These are phyloP conservation scores for Caloenas nicobarica DNA, from an alignment of 2,113 vertebrate genomes.

Conservation along the genomic window DNA sequence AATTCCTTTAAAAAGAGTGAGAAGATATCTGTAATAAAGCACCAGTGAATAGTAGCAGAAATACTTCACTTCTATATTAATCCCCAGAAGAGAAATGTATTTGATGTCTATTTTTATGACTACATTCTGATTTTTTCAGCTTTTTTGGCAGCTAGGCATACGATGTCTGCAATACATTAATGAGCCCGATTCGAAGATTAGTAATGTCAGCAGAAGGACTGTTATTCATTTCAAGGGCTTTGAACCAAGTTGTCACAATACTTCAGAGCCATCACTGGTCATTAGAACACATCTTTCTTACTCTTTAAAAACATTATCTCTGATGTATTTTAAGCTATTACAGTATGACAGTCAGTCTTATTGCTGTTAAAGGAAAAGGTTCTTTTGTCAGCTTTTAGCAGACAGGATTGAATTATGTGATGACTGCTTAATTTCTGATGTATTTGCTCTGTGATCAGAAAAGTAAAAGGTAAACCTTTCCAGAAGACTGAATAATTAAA, in stretches of 20 bases:
- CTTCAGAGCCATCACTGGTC: slow-evolving; percentile 18
- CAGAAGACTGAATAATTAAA: neutral
- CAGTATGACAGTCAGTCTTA: neutral
- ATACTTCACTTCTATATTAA: neutral
- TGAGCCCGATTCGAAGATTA: slow-evolving; percentile 40
- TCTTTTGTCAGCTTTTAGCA: neutral
- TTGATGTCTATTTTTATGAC: slow-evolving; percentile 50
- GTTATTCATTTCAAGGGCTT: slow-evolving; percentile 27
- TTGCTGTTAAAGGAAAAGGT: slow-evolving; percentile 16
- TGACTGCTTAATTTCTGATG: neutral
- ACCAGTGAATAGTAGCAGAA: neutral
- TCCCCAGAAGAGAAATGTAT: slow-evolving; percentile 21
- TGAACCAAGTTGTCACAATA: slow-evolving; percentile 22
- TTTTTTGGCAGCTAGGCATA: slow-evolving; percentile 29
- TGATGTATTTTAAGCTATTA: slow-evolving; percentile 28
- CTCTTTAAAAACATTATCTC: slow-evolving; percentile 15
- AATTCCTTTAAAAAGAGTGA: neutral
- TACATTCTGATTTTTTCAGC: neutral
- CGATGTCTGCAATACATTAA: slow-evolving; percentile 38
- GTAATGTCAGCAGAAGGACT: slow-evolving; percentile 33
- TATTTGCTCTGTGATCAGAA: neutral
- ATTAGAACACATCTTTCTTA: slow-evolving; percentile 16
- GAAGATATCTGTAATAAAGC: neutral
- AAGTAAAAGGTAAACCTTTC: slow-evolving; percentile 17
- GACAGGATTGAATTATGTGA: neutral